Conservation (phyloP, 2,888 invertebrate genomes). For the Trachelus tabidus region DNA sequence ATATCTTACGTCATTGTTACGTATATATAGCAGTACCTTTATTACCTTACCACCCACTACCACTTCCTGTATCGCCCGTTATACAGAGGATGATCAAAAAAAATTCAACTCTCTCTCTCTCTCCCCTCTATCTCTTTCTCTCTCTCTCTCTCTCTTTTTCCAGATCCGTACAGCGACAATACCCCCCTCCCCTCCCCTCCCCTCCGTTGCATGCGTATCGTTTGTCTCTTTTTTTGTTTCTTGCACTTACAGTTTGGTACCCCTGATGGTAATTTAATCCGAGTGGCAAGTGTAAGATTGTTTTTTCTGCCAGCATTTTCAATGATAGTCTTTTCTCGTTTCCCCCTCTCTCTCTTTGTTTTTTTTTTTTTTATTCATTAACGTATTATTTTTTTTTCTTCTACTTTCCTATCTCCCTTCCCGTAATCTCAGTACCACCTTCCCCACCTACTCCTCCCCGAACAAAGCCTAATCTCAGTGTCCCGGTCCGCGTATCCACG, state of each 20-base stretch:
- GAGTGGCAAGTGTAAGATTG: slow-evolving; percentile 13
- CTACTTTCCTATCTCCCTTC: too few relatives aligned
- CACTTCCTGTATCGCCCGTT: slow-evolving; percentile 41
- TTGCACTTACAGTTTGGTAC: slow-evolving; percentile 43
- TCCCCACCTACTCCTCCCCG: not conserved
- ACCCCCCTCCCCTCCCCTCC: too few relatives aligned
- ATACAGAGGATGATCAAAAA: too few relatives aligned
- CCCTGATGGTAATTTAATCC: slow-evolving; percentile 35
- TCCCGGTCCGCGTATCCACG: too few relatives aligned
- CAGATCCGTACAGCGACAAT: not conserved
- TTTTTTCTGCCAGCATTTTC: not conserved
- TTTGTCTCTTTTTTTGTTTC: slow-evolving; percentile 53
- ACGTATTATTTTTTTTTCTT: slow-evolving; percentile 10
- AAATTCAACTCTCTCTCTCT: slow-evolving; percentile 1
- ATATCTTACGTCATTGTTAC: too few relatives aligned
- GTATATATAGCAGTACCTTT: slow-evolving; percentile 17
- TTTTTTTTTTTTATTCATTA: slow-evolving; percentile 9
- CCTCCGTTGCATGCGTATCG: slow-evolving; percentile 51
- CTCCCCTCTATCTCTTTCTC: not conserved
- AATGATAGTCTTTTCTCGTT: not conserved
- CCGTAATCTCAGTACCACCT: too few relatives aligned
- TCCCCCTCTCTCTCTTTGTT: not conserved
- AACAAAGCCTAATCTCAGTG: too few relatives aligned
- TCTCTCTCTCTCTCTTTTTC: not conserved
- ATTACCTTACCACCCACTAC: slow-evolving; percentile 54